Percentiles rank a stretch among this genome's conserved stretches.
These are phyloP conservation scores for Oxyruncus cristatus DNA, from an alignment of 2,113 vertebrate species.

Conservation along the genomic window DNA sequence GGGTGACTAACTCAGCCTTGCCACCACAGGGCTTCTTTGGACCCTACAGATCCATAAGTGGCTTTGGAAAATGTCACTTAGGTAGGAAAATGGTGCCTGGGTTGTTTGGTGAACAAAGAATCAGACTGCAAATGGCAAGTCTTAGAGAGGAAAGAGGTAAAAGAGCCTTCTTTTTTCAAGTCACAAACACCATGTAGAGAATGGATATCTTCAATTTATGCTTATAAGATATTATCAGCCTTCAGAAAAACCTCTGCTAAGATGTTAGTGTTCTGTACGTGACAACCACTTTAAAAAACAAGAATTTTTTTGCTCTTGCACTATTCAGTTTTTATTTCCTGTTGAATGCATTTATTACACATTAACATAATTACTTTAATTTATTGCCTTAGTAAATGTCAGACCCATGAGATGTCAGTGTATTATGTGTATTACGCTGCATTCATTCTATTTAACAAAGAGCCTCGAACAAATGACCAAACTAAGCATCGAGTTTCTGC, in stretches of 20 bases:
- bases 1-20: not conserved
- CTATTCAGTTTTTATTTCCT: constrained; percentile 4
- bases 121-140: not conserved
- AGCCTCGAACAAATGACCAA: not conserved
- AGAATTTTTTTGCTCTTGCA: not conserved
- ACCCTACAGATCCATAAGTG: not conserved
- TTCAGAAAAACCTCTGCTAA: not conserved
- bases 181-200: accelerated
- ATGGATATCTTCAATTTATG: not conserved
- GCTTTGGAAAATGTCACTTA: not conserved
- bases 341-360: constrained; percentile 28
- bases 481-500: not conserved
- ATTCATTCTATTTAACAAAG: not conserved
- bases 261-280: not conserved
- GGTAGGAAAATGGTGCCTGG: not conserved
- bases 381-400: constrained; percentile 44
- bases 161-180: not conserved
- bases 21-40: not conserved
- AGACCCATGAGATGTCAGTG: not conserved
- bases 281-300: not conserved
- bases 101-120: not conserved
- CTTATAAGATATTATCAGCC: not conserved
- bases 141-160: not conserved
- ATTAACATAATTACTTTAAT: constrained; percentile 40
- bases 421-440: not conserved